Base-by-base conservation (phyloP, 2,888 invertebrate species). In the Mystacides longicornis region DNA sequence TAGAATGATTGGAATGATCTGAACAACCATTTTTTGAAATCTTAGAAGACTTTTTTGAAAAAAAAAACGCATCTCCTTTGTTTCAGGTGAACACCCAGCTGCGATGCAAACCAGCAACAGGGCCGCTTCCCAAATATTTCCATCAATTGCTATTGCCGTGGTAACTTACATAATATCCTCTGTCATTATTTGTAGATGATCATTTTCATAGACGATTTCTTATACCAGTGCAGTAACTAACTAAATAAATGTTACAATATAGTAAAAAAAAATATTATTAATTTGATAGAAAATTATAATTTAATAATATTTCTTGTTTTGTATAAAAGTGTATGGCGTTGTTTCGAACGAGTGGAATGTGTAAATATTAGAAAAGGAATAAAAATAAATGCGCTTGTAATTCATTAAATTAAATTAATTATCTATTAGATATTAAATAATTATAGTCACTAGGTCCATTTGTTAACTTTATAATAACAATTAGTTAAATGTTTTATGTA, bases 41-140 rank as follows among this genome's bases (percentile, higher is more conserved):
- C 19, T 47, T 14, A 20, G 47, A 18, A 31, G 46, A 51, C 54
- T 48, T 23, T 42, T 11, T 53, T n/a, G n/a, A n/a, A n/a, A n/a
- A n/a, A n/a, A n/a, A n/a, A n/a, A n/a, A n/a, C n/a, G n/a, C n/a
- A n/a, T n/a, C n/a, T 27, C 46, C 48, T 54, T 53, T 60, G 64
- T 67, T 49, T 2, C 75, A 89, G 90, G 89, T 61, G 89, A 90
- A 72, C 89, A 89, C 71, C 89, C 89, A 59, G 89, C 89, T 55
- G 89, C 90, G 33, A 89, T 90, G 89, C 89, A 90, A 73, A 86
- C 86, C 2, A 85, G 85, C 71, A 78, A 76, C 71, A 77, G 78
- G 45, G 78, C 76, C 3, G 60, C 76, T 4, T 72, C 72, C 27
- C 54, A 73, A 68, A 68, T 76, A 62, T 75, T 78, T 53, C 74